A percentile compares a stretch with the other conserved stretches of the same genome.
Conservation (phyloP, 2,113 vertebrate genomes). For the Pluvianellus socialis region DNA sequence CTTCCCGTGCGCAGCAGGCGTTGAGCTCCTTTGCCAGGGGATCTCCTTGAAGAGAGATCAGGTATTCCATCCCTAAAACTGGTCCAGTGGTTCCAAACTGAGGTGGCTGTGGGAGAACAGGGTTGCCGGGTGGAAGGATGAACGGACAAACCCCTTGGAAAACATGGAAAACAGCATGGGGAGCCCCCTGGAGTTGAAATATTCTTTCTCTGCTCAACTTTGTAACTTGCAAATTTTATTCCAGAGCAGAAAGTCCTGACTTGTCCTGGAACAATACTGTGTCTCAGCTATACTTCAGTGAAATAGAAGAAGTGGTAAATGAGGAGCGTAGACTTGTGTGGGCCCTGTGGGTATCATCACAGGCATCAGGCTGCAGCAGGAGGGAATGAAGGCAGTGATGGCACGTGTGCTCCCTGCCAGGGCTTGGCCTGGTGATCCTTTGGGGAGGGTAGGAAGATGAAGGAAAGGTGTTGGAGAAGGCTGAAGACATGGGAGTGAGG, state of each 20-base stretch:
- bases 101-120: not conserved
- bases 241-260: not conserved
- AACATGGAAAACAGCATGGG: not conserved
- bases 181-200: not conserved
- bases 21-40: not conserved
- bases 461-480: not conserved
- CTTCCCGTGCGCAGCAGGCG: accelerated
- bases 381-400: not conserved
- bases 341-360: accelerated
- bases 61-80: not conserved
- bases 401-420: accelerated
- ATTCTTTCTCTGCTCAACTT: not conserved
- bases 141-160: not conserved
- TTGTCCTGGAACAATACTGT: not conserved
- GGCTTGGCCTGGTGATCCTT: not conserved
- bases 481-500: not conserved
- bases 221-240: not conserved
- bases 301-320: not conserved
- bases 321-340: not conserved
- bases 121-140: not conserved
- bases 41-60: not conserved
- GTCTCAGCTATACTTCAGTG: not conserved
- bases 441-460: not conserved
- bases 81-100: not conserved
- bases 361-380: not conserved